Percentiles rank a stretch among this genome's conserved stretches.
Evolutionary conservation across 2,888 invertebrate species (phyloP).

Genomic region (Nezara viridula): DNA sequence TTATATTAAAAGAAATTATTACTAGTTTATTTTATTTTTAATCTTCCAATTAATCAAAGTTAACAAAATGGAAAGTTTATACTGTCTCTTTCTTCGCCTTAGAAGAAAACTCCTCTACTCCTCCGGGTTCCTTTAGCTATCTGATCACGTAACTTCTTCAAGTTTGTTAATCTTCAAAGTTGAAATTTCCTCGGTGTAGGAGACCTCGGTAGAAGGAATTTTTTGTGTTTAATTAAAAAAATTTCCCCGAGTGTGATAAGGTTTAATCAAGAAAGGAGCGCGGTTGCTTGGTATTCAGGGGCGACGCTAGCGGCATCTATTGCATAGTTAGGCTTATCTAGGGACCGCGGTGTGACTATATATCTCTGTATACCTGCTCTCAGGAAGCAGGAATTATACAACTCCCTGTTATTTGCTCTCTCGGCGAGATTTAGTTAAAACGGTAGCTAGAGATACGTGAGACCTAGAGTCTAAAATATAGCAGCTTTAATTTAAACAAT

Average conservation of each 20-base stretch:
- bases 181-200: neutral
- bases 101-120: neutral
- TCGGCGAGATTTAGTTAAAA: slow-evolving; percentile 8
- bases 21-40: too few species aligned
- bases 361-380: slow-evolving; percentile 19
- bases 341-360: neutral
- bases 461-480: neutral
- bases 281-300: slow-evolving; percentile 35
- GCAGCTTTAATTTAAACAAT: neutral
- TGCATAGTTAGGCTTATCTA: slow-evolving; percentile 39
- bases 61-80: neutral
- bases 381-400: neutral
- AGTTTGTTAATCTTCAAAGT: slow-evolving; percentile 15
- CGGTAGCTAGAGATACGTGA: neutral
- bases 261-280: slow-evolving; percentile 31
- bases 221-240: slow-evolving; percentile 42
- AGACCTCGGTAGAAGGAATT: neutral
- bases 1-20: too few species aligned
- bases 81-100: neutral
- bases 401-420: neutral
- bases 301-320: slow-evolving; percentile 17
- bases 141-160: slow-evolving; percentile 33
- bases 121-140: neutral
- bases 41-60: neutral
- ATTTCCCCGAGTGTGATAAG: slow-evolving; percentile 28